Conservation (phyloP, 2,113 vertebrate species). For the Aplodontia rufa region DNA sequence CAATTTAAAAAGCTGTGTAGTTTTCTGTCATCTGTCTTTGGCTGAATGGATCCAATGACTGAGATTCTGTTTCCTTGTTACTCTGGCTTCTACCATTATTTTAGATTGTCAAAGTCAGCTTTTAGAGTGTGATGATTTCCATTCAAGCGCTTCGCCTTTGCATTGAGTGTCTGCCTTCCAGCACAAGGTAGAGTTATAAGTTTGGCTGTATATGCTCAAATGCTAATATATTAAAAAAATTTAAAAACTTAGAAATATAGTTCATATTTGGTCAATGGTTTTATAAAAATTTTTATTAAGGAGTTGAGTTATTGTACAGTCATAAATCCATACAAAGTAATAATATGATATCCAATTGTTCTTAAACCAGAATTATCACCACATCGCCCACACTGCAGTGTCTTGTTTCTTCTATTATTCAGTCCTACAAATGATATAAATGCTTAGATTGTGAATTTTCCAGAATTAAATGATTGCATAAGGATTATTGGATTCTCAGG, state of each 20-base stretch:
- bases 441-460: too few relatives aligned
- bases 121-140: background rate
- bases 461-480: too few relatives aligned
- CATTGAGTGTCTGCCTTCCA: background rate
- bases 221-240: background rate
- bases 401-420: too few relatives aligned
- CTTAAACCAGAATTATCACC: too few relatives aligned
- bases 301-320: too few relatives aligned
- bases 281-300: too few relatives aligned
- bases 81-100: background rate
- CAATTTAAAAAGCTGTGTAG: background rate
- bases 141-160: background rate
- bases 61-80: background rate
- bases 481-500: too few relatives aligned
- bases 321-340: too few relatives aligned
- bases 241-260: background rate
- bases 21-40: background rate
- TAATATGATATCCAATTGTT: too few relatives aligned
- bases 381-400: too few relatives aligned
- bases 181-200: background rate
- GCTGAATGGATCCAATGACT: background rate
- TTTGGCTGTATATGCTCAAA: background rate
- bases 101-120: background rate
- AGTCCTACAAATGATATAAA: too few relatives aligned
- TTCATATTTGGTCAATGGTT: too few relatives aligned